These are phyloP conservation scores for Hirtodrosophila trivittata DNA, from an alignment of 2,888 invertebrate species.

Conservation along the genomic window DNA sequence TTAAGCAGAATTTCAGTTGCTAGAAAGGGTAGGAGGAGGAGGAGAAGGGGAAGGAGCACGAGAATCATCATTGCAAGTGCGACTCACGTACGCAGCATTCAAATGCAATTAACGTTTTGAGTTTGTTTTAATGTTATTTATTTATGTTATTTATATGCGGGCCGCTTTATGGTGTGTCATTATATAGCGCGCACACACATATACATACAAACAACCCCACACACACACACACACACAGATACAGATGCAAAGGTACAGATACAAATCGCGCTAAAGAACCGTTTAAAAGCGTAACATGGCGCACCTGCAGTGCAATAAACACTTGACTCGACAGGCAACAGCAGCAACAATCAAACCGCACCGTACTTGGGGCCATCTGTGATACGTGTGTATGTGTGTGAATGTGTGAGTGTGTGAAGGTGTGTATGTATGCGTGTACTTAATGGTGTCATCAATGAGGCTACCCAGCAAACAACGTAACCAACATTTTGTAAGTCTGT, in stretches of 20 bases:
- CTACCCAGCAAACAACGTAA: constrained; percentile 34
- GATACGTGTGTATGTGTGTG: constrained; percentile 6
- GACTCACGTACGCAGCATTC: constrained; percentile 56
- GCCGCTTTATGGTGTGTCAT: constrained; percentile 50
- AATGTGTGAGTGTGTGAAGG: background rate
- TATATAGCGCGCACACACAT: constrained; percentile 12
- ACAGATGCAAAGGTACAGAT: constrained; percentile 16
- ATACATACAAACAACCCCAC: background rate
- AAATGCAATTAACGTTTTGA: constrained; percentile 66
- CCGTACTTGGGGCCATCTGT: constrained; percentile 32
- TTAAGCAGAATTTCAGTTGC: background rate
- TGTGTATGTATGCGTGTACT: constrained; percentile 24
- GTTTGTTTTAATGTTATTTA: constrained; percentile 67
- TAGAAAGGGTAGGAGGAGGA: too few relatives aligned
- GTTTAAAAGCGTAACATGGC: constrained; percentile 63
- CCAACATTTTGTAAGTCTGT: constrained; percentile 51
- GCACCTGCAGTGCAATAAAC: constrained; percentile 67
- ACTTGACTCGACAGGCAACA: constrained; percentile 43
- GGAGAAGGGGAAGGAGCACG: too few relatives aligned
- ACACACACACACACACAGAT: constrained; percentile 2
- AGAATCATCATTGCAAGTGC: constrained; percentile 23
- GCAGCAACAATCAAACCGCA: constrained; percentile 19
- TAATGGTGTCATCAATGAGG: constrained; percentile 63
- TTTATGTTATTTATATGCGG: constrained; percentile 61
- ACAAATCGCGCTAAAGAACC: constrained; percentile 53